phyloP scores from a whole-genome alignment of 2,113 vertebrate genomes.

The Actinemys pallida region DNA sequence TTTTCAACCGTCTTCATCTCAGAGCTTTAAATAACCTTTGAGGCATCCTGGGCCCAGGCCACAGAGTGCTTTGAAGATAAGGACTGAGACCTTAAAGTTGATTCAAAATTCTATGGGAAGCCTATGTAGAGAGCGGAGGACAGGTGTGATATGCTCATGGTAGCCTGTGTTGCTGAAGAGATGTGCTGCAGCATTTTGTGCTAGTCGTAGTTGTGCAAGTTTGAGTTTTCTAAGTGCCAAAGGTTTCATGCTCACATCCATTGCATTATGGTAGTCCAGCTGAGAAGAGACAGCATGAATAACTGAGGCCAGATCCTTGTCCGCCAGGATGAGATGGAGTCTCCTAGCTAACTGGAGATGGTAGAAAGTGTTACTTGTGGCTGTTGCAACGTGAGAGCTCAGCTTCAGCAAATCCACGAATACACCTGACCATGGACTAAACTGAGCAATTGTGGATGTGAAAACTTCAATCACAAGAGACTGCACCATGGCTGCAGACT shows the following conservation, averaged over 20 bases:
- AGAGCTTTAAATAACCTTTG: background rate
- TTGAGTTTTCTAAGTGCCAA: background rate
- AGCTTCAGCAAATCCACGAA: background rate
- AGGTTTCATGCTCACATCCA: background rate
- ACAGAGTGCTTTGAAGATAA: background rate
- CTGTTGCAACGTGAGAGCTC: background rate
- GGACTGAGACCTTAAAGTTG: background rate
- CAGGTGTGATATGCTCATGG: background rate
- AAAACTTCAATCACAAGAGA: background rate
- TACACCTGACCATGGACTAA: background rate
- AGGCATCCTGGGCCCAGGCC: background rate
- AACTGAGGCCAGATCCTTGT: background rate
- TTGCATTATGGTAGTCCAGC: background rate
- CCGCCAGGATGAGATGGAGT: background rate
- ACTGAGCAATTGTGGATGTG: background rate
- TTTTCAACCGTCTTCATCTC: background rate
- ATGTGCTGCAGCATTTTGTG: background rate
- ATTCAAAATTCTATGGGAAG: background rate
- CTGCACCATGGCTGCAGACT: background rate
- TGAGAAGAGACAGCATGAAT: background rate
- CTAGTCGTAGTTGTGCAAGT: background rate
- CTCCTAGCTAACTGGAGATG: background rate
- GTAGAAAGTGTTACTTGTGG: background rate
- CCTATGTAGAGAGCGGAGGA: background rate
- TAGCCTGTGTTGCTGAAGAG: background rate